These are phyloP conservation scores for Perognathus longimembris DNA, from an alignment of 2,113 vertebrate genomes.

Conservation along the genomic window DNA sequence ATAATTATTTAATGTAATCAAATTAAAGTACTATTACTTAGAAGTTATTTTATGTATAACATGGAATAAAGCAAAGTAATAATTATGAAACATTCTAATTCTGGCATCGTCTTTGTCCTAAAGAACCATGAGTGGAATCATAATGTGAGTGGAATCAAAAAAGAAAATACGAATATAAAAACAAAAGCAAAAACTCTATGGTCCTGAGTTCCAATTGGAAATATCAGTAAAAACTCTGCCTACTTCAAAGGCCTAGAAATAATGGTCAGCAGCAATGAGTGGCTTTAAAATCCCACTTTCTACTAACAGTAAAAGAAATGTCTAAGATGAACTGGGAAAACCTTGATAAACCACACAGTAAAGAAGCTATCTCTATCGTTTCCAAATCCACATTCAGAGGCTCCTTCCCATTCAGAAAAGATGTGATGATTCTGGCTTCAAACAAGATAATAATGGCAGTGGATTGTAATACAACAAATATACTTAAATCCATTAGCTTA, in stretches of 20 bases:
- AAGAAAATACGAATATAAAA: not conserved
- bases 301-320: not conserved
- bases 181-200: not conserved
- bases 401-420: not conserved
- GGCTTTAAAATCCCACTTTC: not conserved
- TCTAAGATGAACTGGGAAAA: not conserved
- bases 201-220: not conserved
- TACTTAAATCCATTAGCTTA: not conserved
- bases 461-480: not conserved
- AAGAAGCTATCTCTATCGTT: not conserved
- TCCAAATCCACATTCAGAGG: not conserved
- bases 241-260: not conserved
- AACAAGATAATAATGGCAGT: not conserved
- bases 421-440: not conserved
- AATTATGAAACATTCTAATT: not conserved
- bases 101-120: not conserved
- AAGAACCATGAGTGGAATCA: not conserved
- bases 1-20: not conserved
- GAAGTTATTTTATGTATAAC: not conserved
- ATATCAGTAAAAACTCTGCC: not conserved
- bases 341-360: not conserved
- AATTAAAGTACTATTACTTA: not conserved
- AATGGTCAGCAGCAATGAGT: not conserved
- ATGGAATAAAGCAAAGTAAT: not conserved
- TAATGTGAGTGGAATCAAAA: not conserved